Percentiles rank a stretch among this genome's conserved stretches.
These are phyloP conservation scores for Sphaeramia orbicularis DNA, from an alignment of 2,797 vertebrate genomes.

Conservation along the genomic window DNA sequence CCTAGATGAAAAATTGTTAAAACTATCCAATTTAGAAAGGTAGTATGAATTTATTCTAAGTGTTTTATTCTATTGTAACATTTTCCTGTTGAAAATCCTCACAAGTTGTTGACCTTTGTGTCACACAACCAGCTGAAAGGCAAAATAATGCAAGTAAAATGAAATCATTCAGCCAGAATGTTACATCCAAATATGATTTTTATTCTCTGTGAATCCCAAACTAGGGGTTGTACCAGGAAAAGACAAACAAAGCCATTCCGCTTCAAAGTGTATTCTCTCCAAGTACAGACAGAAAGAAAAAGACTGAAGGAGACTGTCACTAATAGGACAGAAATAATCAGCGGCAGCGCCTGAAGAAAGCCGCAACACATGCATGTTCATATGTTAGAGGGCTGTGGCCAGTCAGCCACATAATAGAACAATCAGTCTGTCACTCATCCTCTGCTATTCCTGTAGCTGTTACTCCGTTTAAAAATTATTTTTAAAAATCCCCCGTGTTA, in stretches of 20 bases:
- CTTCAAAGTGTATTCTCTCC: constrained; percentile 50
- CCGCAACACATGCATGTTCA: constrained; percentile 75
- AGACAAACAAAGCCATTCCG: constrained; percentile 33
- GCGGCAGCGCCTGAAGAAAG: constrained; percentile 65
- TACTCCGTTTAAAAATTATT: constrained; percentile 69
- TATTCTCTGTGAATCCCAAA: constrained; percentile 22
- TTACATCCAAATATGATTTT: constrained; percentile 27
- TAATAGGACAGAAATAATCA: constrained; percentile 77
- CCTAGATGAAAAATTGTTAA: too few relatives aligned
- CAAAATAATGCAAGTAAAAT: constrained; percentile 27
- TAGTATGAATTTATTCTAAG: too few relatives aligned
- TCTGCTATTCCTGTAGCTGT: constrained; percentile 59
- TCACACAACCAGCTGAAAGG: constrained; percentile 4
- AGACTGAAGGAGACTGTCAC: constrained; percentile 59
- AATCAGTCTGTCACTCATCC: constrained; percentile 85
- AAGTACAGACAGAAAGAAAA: constrained; percentile 11
- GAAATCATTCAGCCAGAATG: constrained; percentile 4
- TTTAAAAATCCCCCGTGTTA: constrained; percentile 47
- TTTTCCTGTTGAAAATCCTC: neutral
- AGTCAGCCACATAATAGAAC: constrained; percentile 88
- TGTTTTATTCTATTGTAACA: neutral
- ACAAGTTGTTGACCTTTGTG: neutral
- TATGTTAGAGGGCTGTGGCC: constrained; percentile 85
- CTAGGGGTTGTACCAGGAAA: constrained; percentile 31
- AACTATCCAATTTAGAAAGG: too few relatives aligned